Percentiles rank a stretch among this genome's conserved stretches.
These are phyloP conservation scores for Papilio elwesi DNA, from an alignment of 2,888 invertebrate species.

Conservation along the genomic window DNA sequence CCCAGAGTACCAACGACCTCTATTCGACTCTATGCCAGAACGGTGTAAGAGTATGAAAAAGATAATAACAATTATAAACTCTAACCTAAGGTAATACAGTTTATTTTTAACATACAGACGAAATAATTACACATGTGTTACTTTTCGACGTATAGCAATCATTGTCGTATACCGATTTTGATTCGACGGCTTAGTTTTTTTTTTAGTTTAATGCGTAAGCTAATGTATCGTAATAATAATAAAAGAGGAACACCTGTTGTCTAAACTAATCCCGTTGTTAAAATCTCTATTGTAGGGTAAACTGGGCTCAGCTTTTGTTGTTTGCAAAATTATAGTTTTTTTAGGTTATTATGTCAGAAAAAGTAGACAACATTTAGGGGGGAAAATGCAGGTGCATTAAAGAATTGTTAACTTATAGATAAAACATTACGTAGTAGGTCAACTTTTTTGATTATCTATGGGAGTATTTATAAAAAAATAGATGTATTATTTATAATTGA, in stretches of 20 bases:
- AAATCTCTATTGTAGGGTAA: constrained; percentile 61
- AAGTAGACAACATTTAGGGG: background rate
- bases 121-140: constrained; percentile 73
- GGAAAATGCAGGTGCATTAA: constrained; percentile 29
- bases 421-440: background rate
- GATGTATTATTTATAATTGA: background rate
- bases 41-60: constrained; percentile 57
- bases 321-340: constrained; percentile 59
- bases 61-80: constrained; percentile 54
- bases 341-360: constrained; percentile 21
- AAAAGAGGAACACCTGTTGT: constrained; percentile 76
- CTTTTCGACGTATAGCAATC: constrained; percentile 78
- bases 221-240: constrained; percentile 81
- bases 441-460: background rate
- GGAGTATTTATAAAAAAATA: background rate
- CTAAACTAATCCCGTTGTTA: constrained; percentile 72
- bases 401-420: background rate
- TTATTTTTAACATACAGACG: constrained; percentile 48
- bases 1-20: constrained; percentile 84
- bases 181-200: constrained; percentile 73
- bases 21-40: constrained; percentile 60
- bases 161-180: constrained; percentile 84
- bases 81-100: constrained; percentile 51
- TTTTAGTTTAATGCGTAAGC: constrained; percentile 74
- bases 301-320: constrained; percentile 54